These are phyloP conservation scores for Campodea augens DNA, from an alignment of 1,140 invertebrate genomes.

Conservation along the genomic window DNA sequence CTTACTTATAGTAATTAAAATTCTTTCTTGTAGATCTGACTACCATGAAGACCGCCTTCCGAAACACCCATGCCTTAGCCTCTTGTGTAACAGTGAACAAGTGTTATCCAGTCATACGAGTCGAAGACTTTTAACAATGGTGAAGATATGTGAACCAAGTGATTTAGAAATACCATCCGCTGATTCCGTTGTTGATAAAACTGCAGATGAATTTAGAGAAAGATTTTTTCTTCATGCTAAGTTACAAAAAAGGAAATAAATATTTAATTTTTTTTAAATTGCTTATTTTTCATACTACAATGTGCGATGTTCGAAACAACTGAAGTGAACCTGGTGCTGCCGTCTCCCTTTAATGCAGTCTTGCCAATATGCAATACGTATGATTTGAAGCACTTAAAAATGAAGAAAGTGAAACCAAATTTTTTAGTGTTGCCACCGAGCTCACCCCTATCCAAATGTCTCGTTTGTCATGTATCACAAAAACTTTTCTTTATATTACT, in stretches of 20 bases:
- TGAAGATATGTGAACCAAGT: conserved; percentile 42
- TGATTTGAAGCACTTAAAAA: too few relatives aligned
- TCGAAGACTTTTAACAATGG: conserved; percentile 64
- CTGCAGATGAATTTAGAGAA: neutral
- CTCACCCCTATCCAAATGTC: too few relatives aligned
- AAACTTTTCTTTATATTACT: too few relatives aligned
- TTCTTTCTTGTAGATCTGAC: conserved; percentile 34
- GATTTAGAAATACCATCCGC: neutral
- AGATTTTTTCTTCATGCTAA: neutral
- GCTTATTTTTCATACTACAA: too few relatives aligned
- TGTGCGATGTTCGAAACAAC: too few relatives aligned
- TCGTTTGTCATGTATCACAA: too few relatives aligned
- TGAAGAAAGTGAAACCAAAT: too few relatives aligned
- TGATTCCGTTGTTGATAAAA: neutral
- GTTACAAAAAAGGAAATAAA: neutral
- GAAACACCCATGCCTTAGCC: conserved; percentile 48
- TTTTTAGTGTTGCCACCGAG: too few relatives aligned
- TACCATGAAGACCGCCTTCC: conserved; percentile 58
- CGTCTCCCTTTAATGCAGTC: too few relatives aligned
- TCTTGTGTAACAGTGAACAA: conserved; percentile 75
- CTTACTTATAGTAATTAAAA: too few relatives aligned
- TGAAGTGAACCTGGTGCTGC: too few relatives aligned
- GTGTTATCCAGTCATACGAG: conserved; percentile 53
- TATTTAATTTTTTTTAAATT: neutral
- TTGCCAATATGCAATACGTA: too few relatives aligned